Conservation (phyloP, 2,888 invertebrate genomes). For the Scaptomyza parva region DNA sequence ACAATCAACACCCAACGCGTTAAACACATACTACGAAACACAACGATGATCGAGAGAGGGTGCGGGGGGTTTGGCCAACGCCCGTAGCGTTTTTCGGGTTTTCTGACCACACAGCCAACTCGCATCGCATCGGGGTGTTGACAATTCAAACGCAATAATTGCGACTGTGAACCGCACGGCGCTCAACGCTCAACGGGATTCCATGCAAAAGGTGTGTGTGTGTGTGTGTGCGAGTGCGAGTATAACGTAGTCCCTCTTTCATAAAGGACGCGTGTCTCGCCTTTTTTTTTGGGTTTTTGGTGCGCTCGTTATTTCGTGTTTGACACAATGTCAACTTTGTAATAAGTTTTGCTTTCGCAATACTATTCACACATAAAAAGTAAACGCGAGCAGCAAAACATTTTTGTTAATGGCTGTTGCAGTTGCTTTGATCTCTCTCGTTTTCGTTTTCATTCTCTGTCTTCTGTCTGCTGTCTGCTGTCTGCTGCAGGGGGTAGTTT, state of each 20-base stretch:
- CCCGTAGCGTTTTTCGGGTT: conserved; percentile 69
- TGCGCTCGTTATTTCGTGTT: conserved; percentile 70
- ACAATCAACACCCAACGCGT: conserved; percentile 79
- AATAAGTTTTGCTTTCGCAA: conserved; percentile 72
- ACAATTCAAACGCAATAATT: conserved; percentile 81
- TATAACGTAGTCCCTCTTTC: conserved; percentile 10
- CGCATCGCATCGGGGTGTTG: conserved; percentile 72
- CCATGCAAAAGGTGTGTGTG: conserved; percentile 59
- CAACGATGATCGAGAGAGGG: conserved; percentile 23
- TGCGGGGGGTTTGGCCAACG: conserved; percentile 21
- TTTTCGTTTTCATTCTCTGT: background rate
- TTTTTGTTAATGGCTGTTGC: conserved; percentile 63
- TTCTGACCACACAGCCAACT: conserved; percentile 66
- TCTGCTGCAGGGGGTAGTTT: conserved; percentile 57
- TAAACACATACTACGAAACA: conserved; percentile 64
- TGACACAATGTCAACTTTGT: conserved; percentile 81
- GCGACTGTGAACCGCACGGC: conserved; percentile 69
- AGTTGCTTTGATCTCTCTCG: conserved; percentile 73
- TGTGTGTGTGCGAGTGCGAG: background rate
- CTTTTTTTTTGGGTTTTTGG: conserved; percentile 67
- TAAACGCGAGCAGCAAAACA: conserved; percentile 1
- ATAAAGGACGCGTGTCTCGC: conserved; percentile 49
- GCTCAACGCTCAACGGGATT: conserved; percentile 55
- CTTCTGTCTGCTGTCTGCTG: background rate
- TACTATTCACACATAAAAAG: conserved; percentile 33